Conservation (phyloP, 2,888 invertebrate species). For the Blastobasis adustella region DNA sequence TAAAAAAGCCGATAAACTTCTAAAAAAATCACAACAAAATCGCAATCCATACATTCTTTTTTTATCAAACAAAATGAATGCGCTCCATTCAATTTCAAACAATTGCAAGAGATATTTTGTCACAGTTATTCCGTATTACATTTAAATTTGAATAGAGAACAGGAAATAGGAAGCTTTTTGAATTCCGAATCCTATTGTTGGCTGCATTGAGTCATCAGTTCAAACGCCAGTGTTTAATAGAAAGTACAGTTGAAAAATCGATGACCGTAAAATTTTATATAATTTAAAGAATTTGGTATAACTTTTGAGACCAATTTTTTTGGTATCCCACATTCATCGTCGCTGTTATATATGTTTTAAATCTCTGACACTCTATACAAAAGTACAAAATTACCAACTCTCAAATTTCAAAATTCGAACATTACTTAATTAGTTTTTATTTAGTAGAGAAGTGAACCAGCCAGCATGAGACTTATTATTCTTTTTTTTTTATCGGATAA, state of each 20-base stretch:
- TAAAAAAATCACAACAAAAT: slow-evolving; percentile 39
- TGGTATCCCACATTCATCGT: slow-evolving; percentile 7
- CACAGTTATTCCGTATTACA: slow-evolving; percentile 12
- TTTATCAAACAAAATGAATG: slow-evolving; percentile 11
- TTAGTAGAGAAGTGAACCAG: too few species aligned
- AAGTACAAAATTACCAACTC: too few species aligned
- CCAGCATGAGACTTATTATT: not conserved
- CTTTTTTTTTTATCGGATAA: slow-evolving; percentile 11
- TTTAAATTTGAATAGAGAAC: slow-evolving; percentile 30
- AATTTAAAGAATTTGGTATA: slow-evolving; percentile 25
- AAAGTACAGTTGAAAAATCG: too few species aligned
- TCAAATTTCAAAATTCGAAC: slow-evolving; percentile 5
- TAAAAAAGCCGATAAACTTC: slow-evolving; percentile 62
- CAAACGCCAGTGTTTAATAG: too few species aligned
- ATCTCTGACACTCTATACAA: too few species aligned
- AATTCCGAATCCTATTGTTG: slow-evolving; percentile 5
- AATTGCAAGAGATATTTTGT: slow-evolving; percentile 20
- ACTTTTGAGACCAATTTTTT: slow-evolving; percentile 38
- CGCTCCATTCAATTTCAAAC: slow-evolving; percentile 16
- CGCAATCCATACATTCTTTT: slow-evolving; percentile 11
- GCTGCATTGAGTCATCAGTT: not conserved
- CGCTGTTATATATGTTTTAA: not conserved
- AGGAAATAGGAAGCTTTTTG: slow-evolving; percentile 50
- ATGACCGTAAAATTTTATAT: not conserved
- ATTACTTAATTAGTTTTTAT: too few species aligned